Base-by-base conservation (phyloP, 2,797 vertebrate species). In the Dermochelys coriacea region DNA sequence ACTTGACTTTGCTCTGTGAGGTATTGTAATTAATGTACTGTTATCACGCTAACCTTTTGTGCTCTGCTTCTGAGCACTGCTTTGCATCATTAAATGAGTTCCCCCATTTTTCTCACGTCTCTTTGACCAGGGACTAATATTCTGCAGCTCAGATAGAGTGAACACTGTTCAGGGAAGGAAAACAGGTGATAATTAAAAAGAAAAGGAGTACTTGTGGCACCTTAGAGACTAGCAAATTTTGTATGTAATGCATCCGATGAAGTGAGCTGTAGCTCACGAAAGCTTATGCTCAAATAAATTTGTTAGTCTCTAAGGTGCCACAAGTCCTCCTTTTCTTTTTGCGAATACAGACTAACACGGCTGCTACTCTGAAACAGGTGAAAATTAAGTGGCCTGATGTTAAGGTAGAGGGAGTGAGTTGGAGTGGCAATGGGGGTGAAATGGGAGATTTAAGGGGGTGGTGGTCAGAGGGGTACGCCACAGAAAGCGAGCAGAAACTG, bases 1-100 rank as follows among this genome's bases (percentile, higher is more conserved):
- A 94, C 94, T 97, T 98, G 93, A 87, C 86, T 92, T 85, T 86
- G 80, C 90, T 93, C 86, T 95, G 92, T 94, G 93, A 68, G 87
- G 77, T 85, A 89, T 86, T 45, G 84, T 11, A 68, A 94, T 93
- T 87, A 64, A 94, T 95, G 92, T 91, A 95, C 86, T 91, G 88
- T 16, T 29, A 82, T 94, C 1, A 1, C 80, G 91, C 75, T 5
- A 47, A 92, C 87, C 14, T 84, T 91, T 23, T 29, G 79, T 3
- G 81, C 80, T 85, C 47, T 68, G 88, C 83, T 87, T 15, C 27
- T 15, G 50, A 34, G 9, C 47, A 47, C 74, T 50, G 14, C 55
- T 92, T 77, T 23, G 31, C 89, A 2, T 2, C 3, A 1, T 80
- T 75, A 81, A 5, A 0, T 8, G 80, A 94, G 75, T 82, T 29